Evolutionary conservation across 2,113 vertebrate species (phyloP).

Genomic region (Seriola dumerili): DNA sequence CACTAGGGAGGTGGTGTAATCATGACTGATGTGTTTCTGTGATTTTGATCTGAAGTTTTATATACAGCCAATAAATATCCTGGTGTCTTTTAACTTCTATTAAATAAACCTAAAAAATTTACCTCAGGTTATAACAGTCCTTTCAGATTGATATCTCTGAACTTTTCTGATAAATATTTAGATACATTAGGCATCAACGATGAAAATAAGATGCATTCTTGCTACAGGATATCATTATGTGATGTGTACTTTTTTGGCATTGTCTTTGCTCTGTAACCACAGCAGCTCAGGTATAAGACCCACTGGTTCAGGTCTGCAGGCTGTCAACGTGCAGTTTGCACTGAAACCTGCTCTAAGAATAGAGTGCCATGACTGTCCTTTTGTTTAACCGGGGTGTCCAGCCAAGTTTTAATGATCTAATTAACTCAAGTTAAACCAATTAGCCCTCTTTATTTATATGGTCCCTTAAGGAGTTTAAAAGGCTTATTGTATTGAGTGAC

Average conservation of each 20-base stretch:
- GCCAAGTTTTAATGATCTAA: conserved; percentile 71
- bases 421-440: conserved; percentile 79
- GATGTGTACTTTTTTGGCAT: background rate
- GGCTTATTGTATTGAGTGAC: conserved; percentile 59
- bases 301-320: background rate
- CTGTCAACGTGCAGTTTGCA: background rate
- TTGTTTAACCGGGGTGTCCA: conserved; percentile 47
- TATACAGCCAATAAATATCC: background rate
- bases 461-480: conserved; percentile 58
- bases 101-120: background rate
- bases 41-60: background rate
- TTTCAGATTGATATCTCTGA: too few relatives aligned
- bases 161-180: background rate
- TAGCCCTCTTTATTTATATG: conserved; percentile 77
- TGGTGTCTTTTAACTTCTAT: background rate
- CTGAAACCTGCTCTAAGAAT: conserved; percentile 51
- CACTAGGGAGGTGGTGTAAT: background rate
- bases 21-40: background rate
- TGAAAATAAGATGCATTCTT: background rate
- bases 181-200: background rate
- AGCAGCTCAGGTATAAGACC: background rate
- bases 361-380: conserved; percentile 48
- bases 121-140: background rate
- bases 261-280: background rate
- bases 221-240: background rate